Evolutionary conservation across 2,888 invertebrate genomes (phyloP), one percentile per base, ranked within the genome.

Genomic region (Hypena proboscidalis): DNA sequence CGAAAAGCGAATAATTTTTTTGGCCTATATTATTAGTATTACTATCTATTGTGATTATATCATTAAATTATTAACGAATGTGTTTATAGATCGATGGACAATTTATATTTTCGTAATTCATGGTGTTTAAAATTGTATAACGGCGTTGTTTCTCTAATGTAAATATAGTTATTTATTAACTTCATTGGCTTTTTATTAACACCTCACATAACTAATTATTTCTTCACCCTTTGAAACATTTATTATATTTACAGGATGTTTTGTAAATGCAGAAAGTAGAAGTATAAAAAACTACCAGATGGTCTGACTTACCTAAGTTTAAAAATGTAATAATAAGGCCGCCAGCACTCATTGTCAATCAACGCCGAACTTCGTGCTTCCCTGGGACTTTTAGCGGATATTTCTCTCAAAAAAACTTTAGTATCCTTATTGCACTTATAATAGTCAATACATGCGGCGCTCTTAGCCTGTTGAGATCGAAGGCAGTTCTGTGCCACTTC

Each of bases 111-210:
- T 80, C 74, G 58, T 77, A 75, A 75, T 67, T 66, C 55, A 71
- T 61, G 62, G 59, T 73, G 66, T 76, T 76, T 73, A 68, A 65
- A 58, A 67, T 67, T 74, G 52, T 67, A 70, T 71, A 69, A 72
- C 71, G 70, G 67, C 76, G 72, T 77, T 78, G 75, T 75, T 70
- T 75, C 67, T 76, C 67, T 74, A 68, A 63, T 78, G 73, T 80
- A 77, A 80, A 80, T 87, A 85, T 75, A 84, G 74, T 71, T 77
- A 71, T 73, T 74, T 66, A 71, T 59, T 59, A 71, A 58, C 56
- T 62, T 53, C 36, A 33, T 42, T 39, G 54, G 52, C 56, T 54
- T 61, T 58, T 62, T 59, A 61, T 69, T 70, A 58, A 59, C 50
- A 22, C 42, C 21, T 21, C 19, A 3, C 2, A 30, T 23, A n/a